These are phyloP conservation scores for Amphimallon solstitiale DNA, from an alignment of 2,888 invertebrate species.

Conservation along the genomic window DNA sequence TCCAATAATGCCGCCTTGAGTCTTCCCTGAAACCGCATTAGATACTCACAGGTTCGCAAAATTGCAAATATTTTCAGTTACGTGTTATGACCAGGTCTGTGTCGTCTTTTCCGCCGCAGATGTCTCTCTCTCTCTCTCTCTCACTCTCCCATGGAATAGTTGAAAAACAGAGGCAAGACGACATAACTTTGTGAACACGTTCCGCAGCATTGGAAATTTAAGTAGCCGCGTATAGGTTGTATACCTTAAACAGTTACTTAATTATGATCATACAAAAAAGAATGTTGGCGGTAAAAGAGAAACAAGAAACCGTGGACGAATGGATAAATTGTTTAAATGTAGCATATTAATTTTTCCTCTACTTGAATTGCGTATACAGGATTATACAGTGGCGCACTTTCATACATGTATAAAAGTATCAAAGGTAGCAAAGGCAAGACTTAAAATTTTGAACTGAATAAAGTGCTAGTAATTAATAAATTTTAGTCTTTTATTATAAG, in stretches of 20 bases:
- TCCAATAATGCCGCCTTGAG: too few species aligned
- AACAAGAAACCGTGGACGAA: slow-evolving; percentile 15
- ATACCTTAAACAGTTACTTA: slow-evolving; percentile 16
- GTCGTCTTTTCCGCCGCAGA: neutral
- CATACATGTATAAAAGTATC: too few species aligned
- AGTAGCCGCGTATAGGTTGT: neutral
- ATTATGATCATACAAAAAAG: slow-evolving; percentile 4
- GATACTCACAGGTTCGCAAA: neutral
- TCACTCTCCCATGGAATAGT: neutral
- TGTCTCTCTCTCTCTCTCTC: slow-evolving; percentile 9
- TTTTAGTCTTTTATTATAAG: too few species aligned
- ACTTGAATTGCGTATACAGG: too few species aligned
- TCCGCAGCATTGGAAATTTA: slow-evolving; percentile 23
- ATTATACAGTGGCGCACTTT: too few species aligned
- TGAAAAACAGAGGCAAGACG: neutral
- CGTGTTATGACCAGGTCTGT: too few species aligned
- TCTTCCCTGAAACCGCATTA: too few species aligned
- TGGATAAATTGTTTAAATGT: slow-evolving; percentile 14
- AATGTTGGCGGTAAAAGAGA: neutral
- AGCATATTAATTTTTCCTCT: neutral
- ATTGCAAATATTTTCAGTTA: slow-evolving; percentile 1
- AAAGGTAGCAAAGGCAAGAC: too few species aligned
- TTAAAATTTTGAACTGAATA: too few species aligned
- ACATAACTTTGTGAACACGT: slow-evolving; percentile 3
- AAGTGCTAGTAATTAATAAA: too few species aligned